Evolutionary conservation across 2,113 vertebrate genomes (phyloP), one percentile per base, ranked within the genome.

Genomic region (Corythoichthys haematopterus): DNA sequence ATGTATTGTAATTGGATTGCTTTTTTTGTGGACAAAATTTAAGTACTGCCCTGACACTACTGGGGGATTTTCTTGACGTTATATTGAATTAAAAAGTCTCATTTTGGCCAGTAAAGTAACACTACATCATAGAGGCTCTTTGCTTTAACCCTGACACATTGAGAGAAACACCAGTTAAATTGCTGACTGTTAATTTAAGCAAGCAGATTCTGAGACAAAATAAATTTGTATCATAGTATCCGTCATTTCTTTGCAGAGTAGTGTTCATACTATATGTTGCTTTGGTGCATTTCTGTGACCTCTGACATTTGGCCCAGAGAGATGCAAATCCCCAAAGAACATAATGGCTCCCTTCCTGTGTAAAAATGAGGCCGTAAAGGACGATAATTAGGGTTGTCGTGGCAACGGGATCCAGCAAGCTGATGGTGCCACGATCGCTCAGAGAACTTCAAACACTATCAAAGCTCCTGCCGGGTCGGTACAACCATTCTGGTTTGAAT

Each of bases 301-400:
- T 97, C 96, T 97, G 94, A 90, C 94, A 93, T 92, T 89, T 92
- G 93, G 92, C 93, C 93, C 93, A 91, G 93, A 94, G 94, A 96
- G 92, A 89, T 89, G 91, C 94, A 93, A 90, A 96, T 94, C 92
- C 94, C 94, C 93, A 93, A 94, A 94, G 94, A 96, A 95, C 94
- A 96, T 98, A 97, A 98, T 96, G 94, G 94, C 87, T 93, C 91
- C 92, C 92, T 97, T 98, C 95, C 95, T 98, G 94, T 94, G 94
- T 91, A 96, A 97, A 98, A 95, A 94, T 90, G n/a, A 91, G 94
- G 77, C 94, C 89, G 94, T 97, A 98, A 98, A 98, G 93, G 91
- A 93, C 89, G 93, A 94, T 96, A 96, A 97, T 98, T 98, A 95
- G 94, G 92, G 95, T 94, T 94, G 94, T 96, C 93, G 92, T 93